Evolutionary conservation across 2,888 invertebrate genomes (phyloP).

Genomic region (Apodemia zela): DNA sequence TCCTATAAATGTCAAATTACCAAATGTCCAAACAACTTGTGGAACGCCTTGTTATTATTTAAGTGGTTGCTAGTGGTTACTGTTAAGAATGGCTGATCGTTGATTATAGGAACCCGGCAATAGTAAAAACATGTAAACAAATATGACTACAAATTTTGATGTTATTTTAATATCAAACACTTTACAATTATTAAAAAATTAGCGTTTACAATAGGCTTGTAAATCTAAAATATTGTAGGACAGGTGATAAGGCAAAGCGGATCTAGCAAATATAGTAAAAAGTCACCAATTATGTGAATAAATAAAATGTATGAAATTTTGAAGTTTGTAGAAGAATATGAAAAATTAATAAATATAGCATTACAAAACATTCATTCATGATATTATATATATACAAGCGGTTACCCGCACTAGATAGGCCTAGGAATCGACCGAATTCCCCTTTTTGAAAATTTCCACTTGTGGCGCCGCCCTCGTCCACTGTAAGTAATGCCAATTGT

Average conservation of each 20-base stretch:
- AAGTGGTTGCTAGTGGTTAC: no score
- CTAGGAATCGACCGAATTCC: conserved; percentile 84
- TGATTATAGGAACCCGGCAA: no score
- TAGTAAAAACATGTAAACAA: not conserved
- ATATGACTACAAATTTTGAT: not conserved
- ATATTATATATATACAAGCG: conserved; percentile 52
- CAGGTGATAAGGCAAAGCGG: conserved; percentile 25
- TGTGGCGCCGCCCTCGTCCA: conserved; percentile 73
- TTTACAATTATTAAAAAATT: not conserved
- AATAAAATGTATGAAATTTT: conserved; percentile 31
- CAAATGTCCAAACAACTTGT: no score
- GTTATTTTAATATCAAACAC: not conserved
- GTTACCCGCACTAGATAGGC: conserved; percentile 83
- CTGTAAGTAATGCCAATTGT: conserved; percentile 68
- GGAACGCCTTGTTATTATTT: no score
- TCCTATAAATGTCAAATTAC: no score
- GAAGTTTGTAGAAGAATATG: conserved; percentile 28
- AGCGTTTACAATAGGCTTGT: conserved; percentile 11
- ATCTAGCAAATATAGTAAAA: conserved; percentile 10
- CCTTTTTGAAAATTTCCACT: conserved; percentile 70
- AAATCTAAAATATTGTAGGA: conserved; percentile 6
- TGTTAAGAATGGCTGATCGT: no score
- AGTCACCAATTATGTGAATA: conserved; percentile 8
- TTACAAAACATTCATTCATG: conserved; percentile 47
- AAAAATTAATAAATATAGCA: conserved; percentile 28